Base-by-base conservation (phyloP, 1,140 invertebrate species). In the Drosophila navojoa region DNA sequence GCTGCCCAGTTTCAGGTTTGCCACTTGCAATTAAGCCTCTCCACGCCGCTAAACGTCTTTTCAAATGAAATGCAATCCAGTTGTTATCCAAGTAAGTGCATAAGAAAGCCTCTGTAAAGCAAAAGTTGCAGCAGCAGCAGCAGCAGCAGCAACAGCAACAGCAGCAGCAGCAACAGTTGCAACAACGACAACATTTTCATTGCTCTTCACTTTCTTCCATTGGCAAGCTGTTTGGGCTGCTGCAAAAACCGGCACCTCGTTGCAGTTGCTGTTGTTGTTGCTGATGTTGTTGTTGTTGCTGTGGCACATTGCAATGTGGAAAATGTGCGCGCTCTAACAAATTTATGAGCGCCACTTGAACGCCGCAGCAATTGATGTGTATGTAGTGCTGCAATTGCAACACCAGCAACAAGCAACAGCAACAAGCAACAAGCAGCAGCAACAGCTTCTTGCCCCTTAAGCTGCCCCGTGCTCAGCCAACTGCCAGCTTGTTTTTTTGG, bases 201-300 rank as follows among this genome's bases (percentile, higher is more conserved):
- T 86, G 82, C 79, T 86, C 84, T 87, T 87, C 82, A 89, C 82
- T 89, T 87, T 86, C 82, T 86, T 87, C 71, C 64, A 81, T 29
- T 40, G 72, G 63, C 69, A 77, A 53, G 47, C 47, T 22, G 16
- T n/a, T 58, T 57, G 68, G 69, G 38, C 47, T 11, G 49, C 10
- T 38, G 35, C 35, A 58, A 76, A 67, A 78, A 77, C 73, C 54
- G 69, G 72, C 78, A 70, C 67, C 61, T 42, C 27, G 19, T 15
- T 63, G 60, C 13, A 42, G 50, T 22, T 35, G n/a, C 11, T 53
- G 27, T 16, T 32, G 50, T 25, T 58, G 13, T 5, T 44, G 35
- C 1, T 27, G 19, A 11, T 59, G 50, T 15, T 64, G 49, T 9
- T 54, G 25, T 19, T 70, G 40, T 40, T 64, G 9, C 27, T 67